Evolutionary conservation across 2,113 vertebrate genomes (phyloP).

Genomic region (Hemichromis elongatus): DNA sequence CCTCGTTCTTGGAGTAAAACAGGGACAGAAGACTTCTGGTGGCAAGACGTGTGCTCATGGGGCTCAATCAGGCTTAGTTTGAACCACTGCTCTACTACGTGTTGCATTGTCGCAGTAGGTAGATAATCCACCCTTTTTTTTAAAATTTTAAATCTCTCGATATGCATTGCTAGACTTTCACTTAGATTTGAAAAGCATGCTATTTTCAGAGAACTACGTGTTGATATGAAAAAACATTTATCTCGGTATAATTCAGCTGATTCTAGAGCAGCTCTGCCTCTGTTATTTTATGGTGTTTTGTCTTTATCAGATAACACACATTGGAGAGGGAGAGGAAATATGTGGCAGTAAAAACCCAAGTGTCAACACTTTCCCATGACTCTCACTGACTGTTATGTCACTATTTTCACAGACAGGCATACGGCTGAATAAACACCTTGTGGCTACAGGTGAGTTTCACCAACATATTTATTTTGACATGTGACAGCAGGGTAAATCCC

Average conservation of each 20-base stretch:
- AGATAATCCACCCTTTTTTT: background rate
- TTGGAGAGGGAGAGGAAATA: background rate
- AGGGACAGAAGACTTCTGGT: background rate
- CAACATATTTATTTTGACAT: background rate
- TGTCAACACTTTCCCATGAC: background rate
- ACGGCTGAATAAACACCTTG: constrained; percentile 20
- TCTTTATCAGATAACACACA: background rate
- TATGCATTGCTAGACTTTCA: background rate
- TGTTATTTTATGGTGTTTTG: background rate
- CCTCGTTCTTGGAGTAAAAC: background rate
- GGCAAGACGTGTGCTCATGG: background rate
- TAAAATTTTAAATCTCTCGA: background rate
- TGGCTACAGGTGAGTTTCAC: constrained; percentile 2
- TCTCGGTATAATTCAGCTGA: background rate
- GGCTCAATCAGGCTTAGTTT: background rate
- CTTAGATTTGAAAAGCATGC: background rate
- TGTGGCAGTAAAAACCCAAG: background rate
- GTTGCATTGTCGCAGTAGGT: background rate
- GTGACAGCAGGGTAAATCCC: background rate
- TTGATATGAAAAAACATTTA: background rate
- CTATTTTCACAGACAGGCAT: background rate
- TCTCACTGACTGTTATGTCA: background rate
- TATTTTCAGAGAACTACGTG: background rate
- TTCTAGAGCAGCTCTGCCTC: background rate
- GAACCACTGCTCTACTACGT: background rate